phyloP scores from a whole-genome alignment of 1,140 invertebrate genomes.

The Nebria ingens region DNA sequence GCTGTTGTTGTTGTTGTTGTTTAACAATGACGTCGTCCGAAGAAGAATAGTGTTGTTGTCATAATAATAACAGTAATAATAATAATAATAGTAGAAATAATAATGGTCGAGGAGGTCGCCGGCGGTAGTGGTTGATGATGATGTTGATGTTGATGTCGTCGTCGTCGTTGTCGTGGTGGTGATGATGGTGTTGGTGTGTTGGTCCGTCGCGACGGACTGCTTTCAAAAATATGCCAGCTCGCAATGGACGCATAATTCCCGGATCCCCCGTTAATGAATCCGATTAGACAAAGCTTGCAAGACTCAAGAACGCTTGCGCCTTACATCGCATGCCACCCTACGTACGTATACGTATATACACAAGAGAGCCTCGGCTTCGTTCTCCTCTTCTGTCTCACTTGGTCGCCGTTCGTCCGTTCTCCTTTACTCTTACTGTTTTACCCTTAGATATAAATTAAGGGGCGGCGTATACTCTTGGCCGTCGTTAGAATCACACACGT shows the following conservation, averaged over 20 bases:
- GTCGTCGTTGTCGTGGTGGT: neutral
- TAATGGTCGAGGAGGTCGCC: too few relatives aligned
- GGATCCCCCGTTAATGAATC: slow-evolving; percentile 43
- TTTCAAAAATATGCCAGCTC: slow-evolving; percentile 37
- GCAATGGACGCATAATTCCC: slow-evolving; percentile 43
- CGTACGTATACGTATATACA: too few relatives aligned
- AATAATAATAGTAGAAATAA: neutral
- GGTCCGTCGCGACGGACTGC: slow-evolving; percentile 30
- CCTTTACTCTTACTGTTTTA: slow-evolving; percentile 35
- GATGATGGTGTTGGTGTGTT: neutral
- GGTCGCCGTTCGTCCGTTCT: slow-evolving; percentile 20
- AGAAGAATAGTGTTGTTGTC: neutral
- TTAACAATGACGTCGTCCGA: neutral
- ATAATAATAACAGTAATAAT: neutral
- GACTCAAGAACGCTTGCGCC: slow-evolving; percentile 36
- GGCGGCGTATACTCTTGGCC: slow-evolving; percentile 32
- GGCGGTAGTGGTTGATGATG: neutral
- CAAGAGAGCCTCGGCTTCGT: slow-evolving; percentile 19
- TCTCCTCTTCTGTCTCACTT: slow-evolving; percentile 18
- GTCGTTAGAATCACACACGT: slow-evolving; percentile 32
- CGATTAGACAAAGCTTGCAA: slow-evolving; percentile 42
- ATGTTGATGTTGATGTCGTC: neutral
- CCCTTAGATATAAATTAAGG: slow-evolving; percentile 37
- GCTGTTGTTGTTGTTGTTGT: slow-evolving; percentile 9
- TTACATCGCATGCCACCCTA: slow-evolving; percentile 26